Conservation (phyloP, 2,888 invertebrate species). For the Phlogophora meticulosa region DNA sequence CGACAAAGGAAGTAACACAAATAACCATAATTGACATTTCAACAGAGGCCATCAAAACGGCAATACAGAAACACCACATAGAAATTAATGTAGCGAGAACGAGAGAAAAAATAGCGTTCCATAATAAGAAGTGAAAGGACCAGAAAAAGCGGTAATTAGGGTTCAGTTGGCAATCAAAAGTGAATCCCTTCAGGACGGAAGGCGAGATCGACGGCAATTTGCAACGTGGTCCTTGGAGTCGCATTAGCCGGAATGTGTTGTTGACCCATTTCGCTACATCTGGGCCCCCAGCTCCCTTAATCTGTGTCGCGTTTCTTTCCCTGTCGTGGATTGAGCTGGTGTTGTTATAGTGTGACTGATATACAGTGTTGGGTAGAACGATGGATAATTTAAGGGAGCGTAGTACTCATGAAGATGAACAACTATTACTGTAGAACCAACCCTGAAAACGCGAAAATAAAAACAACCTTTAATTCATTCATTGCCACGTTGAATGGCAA, state of each 20-base stretch:
- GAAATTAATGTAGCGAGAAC: conserved; percentile 57
- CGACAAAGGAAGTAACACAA: conserved; percentile 20
- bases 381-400: too few species aligned
- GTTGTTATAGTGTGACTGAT: conserved; percentile 25
- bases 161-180: conserved; percentile 76
- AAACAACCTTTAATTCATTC: too few species aligned
- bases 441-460: too few species aligned
- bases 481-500: too few species aligned
- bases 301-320: conserved; percentile 56
- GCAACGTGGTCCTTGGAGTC: conserved; percentile 64
- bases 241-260: conserved; percentile 67
- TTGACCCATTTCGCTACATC: conserved; percentile 68
- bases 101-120: conserved; percentile 51
- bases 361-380: conserved; percentile 4
- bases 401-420: too few species aligned
- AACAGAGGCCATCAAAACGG: conserved; percentile 29
- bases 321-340: conserved; percentile 39
- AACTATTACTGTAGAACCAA: too few species aligned
- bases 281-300: conserved; percentile 49
- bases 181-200: conserved; percentile 74
- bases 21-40: conserved; percentile 37
- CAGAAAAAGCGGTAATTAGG: conserved; percentile 76
- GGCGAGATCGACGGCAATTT: conserved; percentile 68
- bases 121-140: conserved; percentile 60
- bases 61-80: conserved; percentile 46